These are phyloP conservation scores for Prochilodus magdalenae DNA, from an alignment of 2,113 vertebrate species.

Conservation along the genomic window DNA sequence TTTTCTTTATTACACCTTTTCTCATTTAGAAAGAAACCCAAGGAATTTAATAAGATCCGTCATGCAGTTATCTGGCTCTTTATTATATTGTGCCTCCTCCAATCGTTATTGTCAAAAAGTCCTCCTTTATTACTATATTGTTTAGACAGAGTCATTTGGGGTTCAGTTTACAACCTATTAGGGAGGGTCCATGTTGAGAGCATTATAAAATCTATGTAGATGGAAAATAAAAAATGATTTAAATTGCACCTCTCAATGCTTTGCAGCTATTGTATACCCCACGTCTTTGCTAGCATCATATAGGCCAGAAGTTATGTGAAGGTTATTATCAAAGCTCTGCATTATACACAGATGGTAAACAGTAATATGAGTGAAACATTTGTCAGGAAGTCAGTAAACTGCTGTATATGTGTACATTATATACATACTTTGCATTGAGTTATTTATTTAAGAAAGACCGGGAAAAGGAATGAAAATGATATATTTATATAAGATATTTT, in stretches of 20 bases:
- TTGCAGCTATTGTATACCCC: background rate
- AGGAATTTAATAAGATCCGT: conserved; percentile 53
- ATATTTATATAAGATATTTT: background rate
- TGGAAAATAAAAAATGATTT: background rate
- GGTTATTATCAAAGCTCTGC: background rate
- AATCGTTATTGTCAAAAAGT: conserved; percentile 32
- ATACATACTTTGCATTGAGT: no score
- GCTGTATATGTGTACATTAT: no score
- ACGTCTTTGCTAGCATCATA: background rate
- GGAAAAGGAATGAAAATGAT: no score
- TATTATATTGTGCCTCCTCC: conserved; percentile 15
- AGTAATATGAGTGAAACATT: background rate
- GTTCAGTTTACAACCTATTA: conserved; percentile 19
- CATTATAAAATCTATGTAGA: background rate
- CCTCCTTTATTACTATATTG: conserved; percentile 38
- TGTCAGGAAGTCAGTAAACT: no score
- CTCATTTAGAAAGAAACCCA: conserved; percentile 49
- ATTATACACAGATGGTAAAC: no score
- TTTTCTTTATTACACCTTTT: conserved; percentile 60
- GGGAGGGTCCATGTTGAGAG: background rate
- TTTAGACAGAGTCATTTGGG: conserved; percentile 24
- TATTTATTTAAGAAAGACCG: background rate
- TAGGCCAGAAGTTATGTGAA: background rate
- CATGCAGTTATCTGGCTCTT: conserved; percentile 36
- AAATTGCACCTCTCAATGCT: background rate